phyloP scores from a whole-genome alignment of 1,140 invertebrate species.

The Centruroides sculpturatus region DNA sequence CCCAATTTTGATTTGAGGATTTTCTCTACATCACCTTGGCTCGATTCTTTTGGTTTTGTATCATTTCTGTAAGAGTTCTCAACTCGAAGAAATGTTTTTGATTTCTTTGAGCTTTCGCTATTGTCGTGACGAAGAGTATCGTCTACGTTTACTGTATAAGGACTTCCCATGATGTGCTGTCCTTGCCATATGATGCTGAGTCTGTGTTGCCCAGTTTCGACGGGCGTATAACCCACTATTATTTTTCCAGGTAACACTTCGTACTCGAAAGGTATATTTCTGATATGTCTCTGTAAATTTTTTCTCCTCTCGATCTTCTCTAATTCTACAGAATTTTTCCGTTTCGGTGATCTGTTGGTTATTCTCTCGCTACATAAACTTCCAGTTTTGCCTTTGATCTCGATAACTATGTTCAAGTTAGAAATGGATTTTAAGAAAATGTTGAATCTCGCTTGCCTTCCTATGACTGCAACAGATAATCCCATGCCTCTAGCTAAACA shows the following conservation, averaged over 20 bases:
- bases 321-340: neutral
- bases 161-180: slow-evolving; percentile 17
- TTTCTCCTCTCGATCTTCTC: neutral
- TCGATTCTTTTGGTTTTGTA: neutral
- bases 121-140: neutral
- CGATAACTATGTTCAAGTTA: slow-evolving; percentile 16
- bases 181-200: slow-evolving; percentile 16
- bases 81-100: neutral
- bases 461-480: slow-evolving; percentile 15
- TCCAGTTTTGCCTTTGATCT: slow-evolving; percentile 16
- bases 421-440: slow-evolving; percentile 11
- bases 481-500: slow-evolving; percentile 20
- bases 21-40: too few species aligned
- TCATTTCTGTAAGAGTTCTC: neutral
- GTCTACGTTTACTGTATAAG: slow-evolving; percentile 17
- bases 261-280: slow-evolving; percentile 16
- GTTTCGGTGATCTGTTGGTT: slow-evolving; percentile 11
- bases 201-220: slow-evolving; percentile 9
- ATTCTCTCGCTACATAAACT: slow-evolving; percentile 15
- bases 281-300: neutral
- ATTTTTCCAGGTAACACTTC: slow-evolving; percentile 15
- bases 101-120: neutral
- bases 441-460: slow-evolving; percentile 15
- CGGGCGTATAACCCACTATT: slow-evolving; percentile 15
- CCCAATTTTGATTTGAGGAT: neutral